Base-by-base conservation (phyloP, 2,797 vertebrate genomes). In the Cheirogaleus major region DNA sequence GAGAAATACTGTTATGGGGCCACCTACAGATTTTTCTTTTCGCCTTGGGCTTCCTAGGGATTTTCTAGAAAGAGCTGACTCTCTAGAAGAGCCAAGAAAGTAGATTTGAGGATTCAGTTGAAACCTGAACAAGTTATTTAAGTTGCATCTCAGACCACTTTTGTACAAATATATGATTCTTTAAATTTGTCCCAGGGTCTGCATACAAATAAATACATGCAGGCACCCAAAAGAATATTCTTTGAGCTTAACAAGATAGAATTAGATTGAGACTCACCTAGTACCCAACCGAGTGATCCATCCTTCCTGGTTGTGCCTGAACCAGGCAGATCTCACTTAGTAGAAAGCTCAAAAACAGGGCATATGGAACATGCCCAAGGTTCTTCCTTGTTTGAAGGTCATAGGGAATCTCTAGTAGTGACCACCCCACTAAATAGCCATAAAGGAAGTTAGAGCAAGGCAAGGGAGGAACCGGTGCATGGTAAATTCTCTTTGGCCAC, bases 1-100 rank as follows among this genome's bases (percentile, higher is more conserved):
- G 50, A 43, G 45, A 92, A 75, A 89, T 32, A n/a, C 32, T 88
- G 30, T 72, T 89, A 25, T 90, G 73, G n/a, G n/a, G 5, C 14
- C 43, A 90, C 52, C 14, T 41, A 43, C 22, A 30, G 75, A 81
- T 27, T 92, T 95, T 57, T 65, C 12, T 94, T 89, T 82, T 69
- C 23, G 15, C 45, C 2, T 61, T 86, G 45, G 22, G 7, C 27
- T 91, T 89, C 86, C 35, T 89, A 65, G 63, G 45, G 32, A 67
- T 89, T 96, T 96, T 91, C 48, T 76, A 75, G 55, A 90, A 27
- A 84, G 23, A 93, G 27, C 0, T 95, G 27, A 70, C 80, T 45
- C 65, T 75, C n/a, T n/a, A 45, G 38, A 93, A 80, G 6, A 82
- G 30, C 22, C 41, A 48, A 67, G 27, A 84, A 70, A 87, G 22